Evolutionary conservation across 2,113 vertebrate genomes (phyloP), one percentile per base, ranked within the genome.

Genomic region (Bambusicola thoracicus): DNA sequence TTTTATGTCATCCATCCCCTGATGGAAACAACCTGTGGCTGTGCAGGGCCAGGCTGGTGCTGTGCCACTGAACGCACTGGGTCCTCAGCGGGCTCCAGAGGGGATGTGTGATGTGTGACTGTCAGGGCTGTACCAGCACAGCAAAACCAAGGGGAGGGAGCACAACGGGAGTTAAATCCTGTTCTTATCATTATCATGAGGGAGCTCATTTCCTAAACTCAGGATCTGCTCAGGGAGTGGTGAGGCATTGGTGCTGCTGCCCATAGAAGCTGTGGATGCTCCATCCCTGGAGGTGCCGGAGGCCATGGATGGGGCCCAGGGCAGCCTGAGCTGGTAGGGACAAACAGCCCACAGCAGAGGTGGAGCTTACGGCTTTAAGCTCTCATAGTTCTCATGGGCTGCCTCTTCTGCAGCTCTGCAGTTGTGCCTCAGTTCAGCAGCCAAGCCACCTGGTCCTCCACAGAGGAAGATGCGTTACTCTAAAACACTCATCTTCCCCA

Each of bases 301-400:
- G 49, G 49, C 49, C 49, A 51, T 27, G 24, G 49, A 51, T 51
- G 49, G 24, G 49, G 25, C 49, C 49, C 27, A 10, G 51, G 27
- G 51, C 51, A 53, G 51, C 51, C 51, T 16, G 51, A 53, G 51
- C 51, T 53, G 51, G 15, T 6, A 15, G 27, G 51, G 27, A 27
- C 51, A 29, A 30, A 15, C 51, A 53, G 27, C 51, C 51, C 51
- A 30, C 27, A 30, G 51, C 27, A 30, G 51, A 14, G 27, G 3
- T 16, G 27, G 51, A 27, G 27, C 29, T 53, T 27, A 15, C 2
- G 14, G 27, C 51, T 29, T 53, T 53, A 29, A 53, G 51, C 51
- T 53, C 51, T 53, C 1, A 0, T 19, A 14, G 0, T 30, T 72
- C 67, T 30, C 22, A 7, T 4, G n/a, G 49, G 19, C 27, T 44